Percentiles rank a stretch among this genome's conserved stretches.
These are phyloP conservation scores for Nestor notabilis DNA, from an alignment of 2,113 vertebrate species.

Conservation along the genomic window DNA sequence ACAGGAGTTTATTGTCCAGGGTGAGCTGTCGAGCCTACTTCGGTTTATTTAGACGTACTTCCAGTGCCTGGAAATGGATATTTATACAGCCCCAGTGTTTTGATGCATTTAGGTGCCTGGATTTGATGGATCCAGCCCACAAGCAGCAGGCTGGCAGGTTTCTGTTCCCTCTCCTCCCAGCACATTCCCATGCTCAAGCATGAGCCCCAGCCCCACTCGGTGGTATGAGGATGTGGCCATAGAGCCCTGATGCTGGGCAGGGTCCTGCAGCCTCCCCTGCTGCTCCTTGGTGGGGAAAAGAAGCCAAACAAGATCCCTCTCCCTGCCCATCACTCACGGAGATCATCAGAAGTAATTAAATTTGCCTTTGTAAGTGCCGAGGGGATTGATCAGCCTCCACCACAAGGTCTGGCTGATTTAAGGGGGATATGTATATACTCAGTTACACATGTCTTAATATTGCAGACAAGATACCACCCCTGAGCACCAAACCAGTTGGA, in stretches of 20 bases:
- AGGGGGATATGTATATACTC: neutral
- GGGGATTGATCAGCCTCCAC: conserved; percentile 19
- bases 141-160: neutral
- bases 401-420: neutral
- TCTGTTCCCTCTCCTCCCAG: neutral
- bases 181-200: neutral
- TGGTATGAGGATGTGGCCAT: neutral
- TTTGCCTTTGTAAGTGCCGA: neutral
- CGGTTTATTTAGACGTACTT: conserved; percentile 25
- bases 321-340: neutral
- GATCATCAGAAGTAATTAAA: conserved; percentile 57
- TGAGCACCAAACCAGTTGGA: neutral
- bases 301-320: neutral
- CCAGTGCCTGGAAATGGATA: conserved; percentile 46
- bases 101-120: conserved; percentile 1
- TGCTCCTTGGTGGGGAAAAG: neutral
- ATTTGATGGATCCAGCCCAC: neutral
- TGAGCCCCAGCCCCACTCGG: accelerated
- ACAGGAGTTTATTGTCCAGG: neutral
- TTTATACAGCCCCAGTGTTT: conserved; percentile 7
- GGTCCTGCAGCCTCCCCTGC: neutral
- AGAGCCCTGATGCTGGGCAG: neutral
- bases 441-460: neutral
- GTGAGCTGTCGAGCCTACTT: neutral
- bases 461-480: neutral